These are phyloP conservation scores for Sisor rabdophorus DNA, from an alignment of 2,113 vertebrate species.

Conservation along the genomic window DNA sequence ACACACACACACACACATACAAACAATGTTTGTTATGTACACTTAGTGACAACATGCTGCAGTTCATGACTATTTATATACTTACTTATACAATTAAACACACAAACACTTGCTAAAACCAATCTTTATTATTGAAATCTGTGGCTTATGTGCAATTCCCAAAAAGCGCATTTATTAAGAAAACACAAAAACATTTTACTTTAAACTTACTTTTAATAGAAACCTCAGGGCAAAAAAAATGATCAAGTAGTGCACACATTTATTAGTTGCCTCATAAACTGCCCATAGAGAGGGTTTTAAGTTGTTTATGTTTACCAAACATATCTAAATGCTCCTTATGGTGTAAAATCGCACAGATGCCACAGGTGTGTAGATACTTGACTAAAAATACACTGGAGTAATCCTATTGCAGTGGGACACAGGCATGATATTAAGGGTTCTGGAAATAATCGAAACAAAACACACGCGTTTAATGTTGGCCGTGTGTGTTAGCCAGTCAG, in stretches of 20 bases:
- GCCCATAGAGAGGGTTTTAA: background rate
- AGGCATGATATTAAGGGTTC: constrained; percentile 47
- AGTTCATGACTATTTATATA: constrained; percentile 10
- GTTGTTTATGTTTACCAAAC: background rate
- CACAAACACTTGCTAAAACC: constrained; percentile 10
- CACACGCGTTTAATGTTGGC: background rate
- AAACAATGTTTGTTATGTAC: constrained; percentile 12
- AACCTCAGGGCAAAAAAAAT: background rate
- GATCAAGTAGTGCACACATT: background rate
- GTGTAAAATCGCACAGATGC: background rate
- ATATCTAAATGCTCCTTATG: background rate
- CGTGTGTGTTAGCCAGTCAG: background rate
- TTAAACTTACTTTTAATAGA: background rate
- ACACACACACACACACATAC: constrained; percentile 9
- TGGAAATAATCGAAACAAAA: background rate
- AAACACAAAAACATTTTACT: background rate
- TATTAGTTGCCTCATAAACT: background rate
- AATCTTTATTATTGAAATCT: background rate
- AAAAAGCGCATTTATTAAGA: background rate
- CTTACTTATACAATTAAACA: background rate
- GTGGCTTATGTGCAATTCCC: background rate
- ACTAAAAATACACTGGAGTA: background rate
- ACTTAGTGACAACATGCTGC: constrained; percentile 40
- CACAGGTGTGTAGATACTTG: background rate
- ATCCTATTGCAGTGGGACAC: background rate